Evolutionary conservation across 92 coral and sea anemone species (phyloP), one percentile per base, ranked within the genome.

Genomic region (Phenganax subtilis): DNA sequence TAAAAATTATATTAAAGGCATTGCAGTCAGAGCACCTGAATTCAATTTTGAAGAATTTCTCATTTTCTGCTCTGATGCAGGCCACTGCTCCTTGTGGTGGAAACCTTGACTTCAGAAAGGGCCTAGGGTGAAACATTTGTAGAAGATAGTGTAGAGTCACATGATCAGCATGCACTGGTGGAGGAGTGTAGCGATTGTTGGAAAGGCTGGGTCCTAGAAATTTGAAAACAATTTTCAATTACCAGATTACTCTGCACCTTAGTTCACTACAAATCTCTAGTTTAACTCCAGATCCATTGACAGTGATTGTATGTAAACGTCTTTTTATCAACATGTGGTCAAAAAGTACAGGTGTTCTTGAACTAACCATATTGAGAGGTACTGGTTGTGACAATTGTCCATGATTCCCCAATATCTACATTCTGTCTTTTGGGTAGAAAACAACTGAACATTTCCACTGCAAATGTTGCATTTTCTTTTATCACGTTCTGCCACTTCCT

Each of bases 51-150:
- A 89, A 58, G 80, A 88, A 93, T 25, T 93, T 85, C 2, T 93
- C 81, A 82, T 87, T 93, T 73, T 89, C 89, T 27, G 97, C 97
- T 75, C 91, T 83, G 27, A 93, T 57, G 60, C 97, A 93, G 6
- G 97, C 97, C 15, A 86, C 88, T 0, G 92, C 86, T 81, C 97
- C 97, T 73, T 93, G 97, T 62, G 97, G 97, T 51, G 89, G 89
- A 77, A 93, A 91, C 63, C 97, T 80, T 58, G 97, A 89, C 86
- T 88, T 72, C 16, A 91, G 59, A 75, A 93, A 93, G 27, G 97
- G 97, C 68, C 97, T 87, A 16, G 92, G 90, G 56, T 93, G 97
- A 61, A 93, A 93, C 93, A 93, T 91, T 28, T 89, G 85, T 11
- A 93, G 85, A 17, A 93, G 91, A 28, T 72, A 87, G 65, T 88